A percentile compares a stretch with the other conserved stretches of the same genome.
These are phyloP conservation scores for Lanistes nyassanus DNA, from an alignment of 1,140 invertebrate species.

Conservation along the genomic window DNA sequence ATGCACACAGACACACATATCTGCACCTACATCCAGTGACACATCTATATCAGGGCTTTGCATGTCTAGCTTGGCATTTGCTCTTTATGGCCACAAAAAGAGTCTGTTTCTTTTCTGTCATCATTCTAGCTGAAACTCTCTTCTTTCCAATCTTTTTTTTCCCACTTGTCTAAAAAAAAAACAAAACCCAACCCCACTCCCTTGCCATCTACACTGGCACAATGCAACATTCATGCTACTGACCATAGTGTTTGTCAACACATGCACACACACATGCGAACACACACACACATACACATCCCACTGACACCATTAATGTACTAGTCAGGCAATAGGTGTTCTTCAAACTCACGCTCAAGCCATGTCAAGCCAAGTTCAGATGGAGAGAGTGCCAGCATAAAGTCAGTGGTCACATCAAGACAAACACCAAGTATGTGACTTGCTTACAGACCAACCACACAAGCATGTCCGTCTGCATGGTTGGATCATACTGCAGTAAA, in stretches of 20 bases:
- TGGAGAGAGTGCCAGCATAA: too few species aligned
- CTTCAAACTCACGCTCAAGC: not conserved
- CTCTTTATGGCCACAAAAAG: too few species aligned
- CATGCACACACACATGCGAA: not conserved
- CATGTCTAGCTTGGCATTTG: not conserved
- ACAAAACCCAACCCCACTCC: too few species aligned
- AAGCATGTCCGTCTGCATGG: not conserved
- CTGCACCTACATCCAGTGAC: not conserved
- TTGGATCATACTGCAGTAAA: too few species aligned
- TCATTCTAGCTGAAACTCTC: too few species aligned
- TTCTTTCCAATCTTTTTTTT: too few species aligned
- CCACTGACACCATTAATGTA: not conserved
- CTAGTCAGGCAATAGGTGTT: not conserved
- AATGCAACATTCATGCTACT: too few species aligned
- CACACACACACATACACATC: not conserved
- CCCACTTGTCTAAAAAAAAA: too few species aligned
- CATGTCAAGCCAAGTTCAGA: not conserved
- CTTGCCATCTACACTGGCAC: too few species aligned
- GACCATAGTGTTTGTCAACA: too few species aligned
- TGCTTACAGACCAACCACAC: not conserved
- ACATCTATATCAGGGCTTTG: not conserved
- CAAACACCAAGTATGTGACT: not conserved
- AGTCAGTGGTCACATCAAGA: not conserved
- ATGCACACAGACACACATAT: constrained; percentile 1
- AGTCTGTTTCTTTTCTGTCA: too few species aligned